phyloP scores from a whole-genome alignment of 2,888 invertebrate genomes.

The Lapara coniferarum region DNA sequence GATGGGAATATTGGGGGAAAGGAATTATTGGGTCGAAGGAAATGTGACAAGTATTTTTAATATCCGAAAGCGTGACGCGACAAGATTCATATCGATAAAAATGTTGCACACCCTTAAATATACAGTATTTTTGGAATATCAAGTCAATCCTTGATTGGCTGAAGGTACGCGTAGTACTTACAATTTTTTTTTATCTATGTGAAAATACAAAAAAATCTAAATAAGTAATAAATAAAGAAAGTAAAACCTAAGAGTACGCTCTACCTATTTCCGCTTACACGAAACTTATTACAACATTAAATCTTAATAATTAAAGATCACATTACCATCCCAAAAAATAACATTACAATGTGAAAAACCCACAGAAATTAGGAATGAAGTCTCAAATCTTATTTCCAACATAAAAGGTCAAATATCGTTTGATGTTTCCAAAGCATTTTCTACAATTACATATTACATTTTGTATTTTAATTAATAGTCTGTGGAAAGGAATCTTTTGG shows the following conservation, averaged over 20 bases:
- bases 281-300: not conserved
- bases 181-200: too few relatives aligned
- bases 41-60: not conserved
- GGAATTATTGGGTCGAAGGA: too few relatives aligned
- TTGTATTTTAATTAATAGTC: constrained; percentile 18
- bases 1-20: not conserved
- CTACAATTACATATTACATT: constrained; percentile 17
- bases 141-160: too few relatives aligned
- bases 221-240: not conserved
- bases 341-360: not conserved
- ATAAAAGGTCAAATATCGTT: constrained; percentile 21
- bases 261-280: not conserved
- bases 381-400: constrained; percentile 14
- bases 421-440: constrained; percentile 13
- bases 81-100: not conserved
- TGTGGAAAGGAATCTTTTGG: not conserved
- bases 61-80: not conserved
- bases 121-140: too few relatives aligned
- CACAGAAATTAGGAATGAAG: constrained; percentile 16
- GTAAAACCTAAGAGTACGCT: not conserved
- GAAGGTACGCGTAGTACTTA: too few relatives aligned
- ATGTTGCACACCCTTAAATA: too few relatives aligned
- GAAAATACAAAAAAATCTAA: too few relatives aligned
- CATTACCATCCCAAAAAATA: constrained; percentile 15
- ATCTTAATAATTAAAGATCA: constrained; percentile 17